These are phyloP conservation scores for Ophioninae sp. DNA, from an alignment of 2,888 invertebrate genomes.

Conservation along the genomic window DNA sequence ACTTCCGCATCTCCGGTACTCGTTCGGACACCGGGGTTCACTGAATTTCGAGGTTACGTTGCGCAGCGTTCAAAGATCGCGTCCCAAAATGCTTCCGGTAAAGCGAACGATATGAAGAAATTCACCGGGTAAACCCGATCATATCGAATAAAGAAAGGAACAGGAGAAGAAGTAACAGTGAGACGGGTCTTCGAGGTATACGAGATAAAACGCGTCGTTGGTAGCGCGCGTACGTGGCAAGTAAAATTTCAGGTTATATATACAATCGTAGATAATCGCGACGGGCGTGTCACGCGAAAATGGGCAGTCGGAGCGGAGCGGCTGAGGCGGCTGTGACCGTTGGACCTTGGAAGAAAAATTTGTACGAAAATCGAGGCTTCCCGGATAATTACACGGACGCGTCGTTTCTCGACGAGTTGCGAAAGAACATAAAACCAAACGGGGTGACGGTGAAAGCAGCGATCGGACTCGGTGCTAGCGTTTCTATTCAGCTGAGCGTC, in stretches of 20 bases:
- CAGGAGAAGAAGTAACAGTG: background rate
- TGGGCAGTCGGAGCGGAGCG: too few relatives aligned
- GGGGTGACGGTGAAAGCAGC: constrained; percentile 88
- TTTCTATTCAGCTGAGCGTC: constrained; percentile 91
- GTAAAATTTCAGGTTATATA: background rate
- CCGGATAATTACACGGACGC: constrained; percentile 96
- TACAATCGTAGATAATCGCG: background rate
- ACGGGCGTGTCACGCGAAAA: too few relatives aligned
- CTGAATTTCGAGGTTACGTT: constrained; percentile 3
- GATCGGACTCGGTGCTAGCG: constrained; percentile 88
- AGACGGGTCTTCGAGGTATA: background rate
- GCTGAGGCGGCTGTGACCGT: background rate
- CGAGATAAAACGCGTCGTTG: background rate
- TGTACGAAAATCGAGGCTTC: constrained; percentile 93
- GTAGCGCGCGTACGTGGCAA: background rate
- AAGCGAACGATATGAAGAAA: background rate
- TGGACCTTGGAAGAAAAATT: constrained; percentile 90
- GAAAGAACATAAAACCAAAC: constrained; percentile 91
- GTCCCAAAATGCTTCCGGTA: too few relatives aligned
- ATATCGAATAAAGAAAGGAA: background rate
- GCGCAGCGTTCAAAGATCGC: background rate
- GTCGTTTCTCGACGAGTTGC: constrained; percentile 92
- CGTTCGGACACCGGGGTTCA: background rate
- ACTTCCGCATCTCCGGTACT: constrained; percentile 73
- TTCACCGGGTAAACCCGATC: background rate